phyloP scores from a whole-genome alignment of 2,113 vertebrate genomes.

The Petaurus breviceps region DNA sequence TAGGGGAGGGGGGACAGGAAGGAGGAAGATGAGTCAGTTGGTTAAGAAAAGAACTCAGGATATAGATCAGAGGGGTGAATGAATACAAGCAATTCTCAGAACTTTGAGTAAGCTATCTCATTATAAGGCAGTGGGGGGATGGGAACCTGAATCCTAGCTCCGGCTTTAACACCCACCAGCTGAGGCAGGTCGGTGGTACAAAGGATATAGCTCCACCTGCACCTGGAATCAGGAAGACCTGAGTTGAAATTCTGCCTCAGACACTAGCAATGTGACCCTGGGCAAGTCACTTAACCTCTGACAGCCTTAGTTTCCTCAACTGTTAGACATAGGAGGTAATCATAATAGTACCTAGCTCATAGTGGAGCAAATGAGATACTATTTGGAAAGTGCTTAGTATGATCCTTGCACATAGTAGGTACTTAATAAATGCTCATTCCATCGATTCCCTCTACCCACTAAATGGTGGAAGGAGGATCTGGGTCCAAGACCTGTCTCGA shows the following conservation, averaged over 20 bases:
- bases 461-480: no score
- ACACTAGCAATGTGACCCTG: background rate
- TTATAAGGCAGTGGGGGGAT: no score
- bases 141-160: no score
- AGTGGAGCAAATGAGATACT: no score
- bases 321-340: no score
- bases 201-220: background rate
- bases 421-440: no score
- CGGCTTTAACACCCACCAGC: no score
- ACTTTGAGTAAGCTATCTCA: background rate
- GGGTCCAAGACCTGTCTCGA: no score
- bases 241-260: background rate
- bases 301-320: no score
- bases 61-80: background rate
- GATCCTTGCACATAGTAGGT: background rate
- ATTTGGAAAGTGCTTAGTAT: no score
- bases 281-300: background rate
- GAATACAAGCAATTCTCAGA: background rate
- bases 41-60: background rate
- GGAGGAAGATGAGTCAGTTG: background rate
- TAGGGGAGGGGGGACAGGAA: background rate
- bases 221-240: background rate
- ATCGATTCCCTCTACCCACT: background rate
- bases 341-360: no score
- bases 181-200: background rate